Evolutionary conservation across 2,888 invertebrate genomes (phyloP), one percentile per base, ranked within the genome.

Genomic region (Hipparchia sbordonii): DNA sequence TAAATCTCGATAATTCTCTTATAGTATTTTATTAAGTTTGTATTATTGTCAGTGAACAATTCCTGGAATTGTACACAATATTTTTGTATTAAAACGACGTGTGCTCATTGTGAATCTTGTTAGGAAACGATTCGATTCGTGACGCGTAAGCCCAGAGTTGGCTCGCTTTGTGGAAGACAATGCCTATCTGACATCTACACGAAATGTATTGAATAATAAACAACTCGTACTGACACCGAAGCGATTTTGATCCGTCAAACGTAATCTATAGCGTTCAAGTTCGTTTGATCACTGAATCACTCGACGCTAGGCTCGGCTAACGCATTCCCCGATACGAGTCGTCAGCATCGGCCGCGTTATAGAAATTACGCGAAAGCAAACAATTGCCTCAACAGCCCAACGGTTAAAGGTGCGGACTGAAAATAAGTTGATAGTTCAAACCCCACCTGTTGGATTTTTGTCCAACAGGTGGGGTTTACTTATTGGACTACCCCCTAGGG

Each of bases 81-180:
- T 39, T 72, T 39, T 62, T 60, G 71, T 77, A 63, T 63, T 51
- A 13, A n/a, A 9, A 48, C 48, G 46, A 48, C 7, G 78, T 80
- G 78, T 78, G 80, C 75, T 82, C 76, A 79, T 87, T 89, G 91
- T 91, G 89, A 89, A 88, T 89, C 92, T 91, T 90, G 92, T 91
- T 88, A 90, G 88, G 91, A 91, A 91, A 86, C 82, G 87, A 85
- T 65, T 65, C 65, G 65, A 52, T 85, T 85, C 82, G 84, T 84
- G 84, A 82, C 80, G 79, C 70, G 76, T 76, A 56, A 70, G 65
- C 68, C 61, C 69, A 62, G 66, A 67, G 56, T 71, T 79, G 80
- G 83, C 82, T 70, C 70, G 75, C 51, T 61, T 70, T 81, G 79
- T 78, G 79, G 80, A 81, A 83, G 78, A 84, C 87, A 86, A 87